phyloP scores from a whole-genome alignment of 2,797 vertebrate genomes.

The Acipenser ruthenus region DNA sequence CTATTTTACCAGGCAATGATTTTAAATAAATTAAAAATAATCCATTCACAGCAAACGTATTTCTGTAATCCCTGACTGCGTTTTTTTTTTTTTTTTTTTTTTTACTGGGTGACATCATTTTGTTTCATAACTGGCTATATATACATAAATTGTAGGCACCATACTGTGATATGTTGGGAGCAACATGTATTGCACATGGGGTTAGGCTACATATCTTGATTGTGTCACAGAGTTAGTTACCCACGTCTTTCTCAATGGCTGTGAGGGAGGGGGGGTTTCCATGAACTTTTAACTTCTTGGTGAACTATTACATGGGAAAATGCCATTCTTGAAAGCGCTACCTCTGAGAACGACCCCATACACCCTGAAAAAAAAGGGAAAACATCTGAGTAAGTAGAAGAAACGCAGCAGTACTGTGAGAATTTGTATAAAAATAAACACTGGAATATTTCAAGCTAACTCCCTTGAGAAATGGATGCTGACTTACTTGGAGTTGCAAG shows the following conservation, averaged over 20 bases:
- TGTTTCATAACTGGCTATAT: too few relatives aligned
- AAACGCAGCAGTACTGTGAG: constrained; percentile 67
- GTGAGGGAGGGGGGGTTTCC: neutral
- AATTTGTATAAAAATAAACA: constrained; percentile 80
- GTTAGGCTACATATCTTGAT: too few relatives aligned
- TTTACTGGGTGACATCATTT: too few relatives aligned
- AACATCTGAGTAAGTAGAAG: constrained; percentile 64
- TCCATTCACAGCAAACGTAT: too few relatives aligned
- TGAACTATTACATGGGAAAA: constrained; percentile 76
- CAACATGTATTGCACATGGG: too few relatives aligned
- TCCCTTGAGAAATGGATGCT: constrained; percentile 58
- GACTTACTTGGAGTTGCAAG: constrained; percentile 55
- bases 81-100: too few relatives aligned
- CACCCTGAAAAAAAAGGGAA: constrained; percentile 65
- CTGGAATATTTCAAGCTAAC: constrained; percentile 60
- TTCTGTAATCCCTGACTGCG: too few relatives aligned
- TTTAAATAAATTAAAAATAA: too few relatives aligned
- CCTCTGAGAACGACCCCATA: constrained; percentile 72
- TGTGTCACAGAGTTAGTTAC: neutral
- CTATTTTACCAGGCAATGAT: too few relatives aligned
- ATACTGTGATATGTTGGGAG: too few relatives aligned
- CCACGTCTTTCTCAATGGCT: neutral
- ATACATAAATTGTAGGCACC: too few relatives aligned
- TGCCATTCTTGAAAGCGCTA: constrained; percentile 72
- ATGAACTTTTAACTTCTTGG: constrained; percentile 63